These are phyloP conservation scores for Perdita meconis DNA, from an alignment of 2,888 invertebrate species.

Conservation along the genomic window DNA sequence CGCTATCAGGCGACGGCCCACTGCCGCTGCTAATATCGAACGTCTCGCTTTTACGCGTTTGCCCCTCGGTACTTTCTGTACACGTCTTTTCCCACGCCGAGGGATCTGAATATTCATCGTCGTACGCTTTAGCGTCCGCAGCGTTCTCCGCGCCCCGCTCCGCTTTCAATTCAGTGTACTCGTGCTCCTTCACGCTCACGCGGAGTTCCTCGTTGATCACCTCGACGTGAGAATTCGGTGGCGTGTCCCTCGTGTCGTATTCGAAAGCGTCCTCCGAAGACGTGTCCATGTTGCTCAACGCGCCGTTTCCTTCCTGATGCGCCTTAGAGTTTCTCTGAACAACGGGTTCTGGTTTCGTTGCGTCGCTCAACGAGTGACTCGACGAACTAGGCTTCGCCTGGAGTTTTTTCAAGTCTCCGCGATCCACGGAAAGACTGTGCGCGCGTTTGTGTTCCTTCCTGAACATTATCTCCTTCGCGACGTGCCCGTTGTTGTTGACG, in stretches of 20 bases:
- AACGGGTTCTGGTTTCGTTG: constrained; percentile 59
- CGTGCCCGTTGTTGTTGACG: constrained; percentile 50
- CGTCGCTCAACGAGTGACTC: constrained; percentile 79
- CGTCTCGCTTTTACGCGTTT: constrained; percentile 81
- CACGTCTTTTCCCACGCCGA: constrained; percentile 80
- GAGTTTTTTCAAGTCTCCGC: constrained; percentile 74
- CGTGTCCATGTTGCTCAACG: constrained; percentile 75
- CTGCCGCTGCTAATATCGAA: constrained; percentile 82
- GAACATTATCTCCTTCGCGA: constrained; percentile 72
- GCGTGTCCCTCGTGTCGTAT: constrained; percentile 79
- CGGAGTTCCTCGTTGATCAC: constrained; percentile 74
- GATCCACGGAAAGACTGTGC: constrained; percentile 84
- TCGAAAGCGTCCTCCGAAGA: constrained; percentile 78
- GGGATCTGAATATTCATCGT: constrained; percentile 79
- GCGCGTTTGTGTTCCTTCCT: constrained; percentile 84
- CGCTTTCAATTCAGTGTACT: constrained; percentile 72
- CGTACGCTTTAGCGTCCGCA: constrained; percentile 62
- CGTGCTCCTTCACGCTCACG: constrained; percentile 72
- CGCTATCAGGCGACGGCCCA: constrained; percentile 78
- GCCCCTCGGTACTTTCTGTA: constrained; percentile 78
- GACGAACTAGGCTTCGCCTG: constrained; percentile 77
- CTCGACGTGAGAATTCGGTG: constrained; percentile 82
- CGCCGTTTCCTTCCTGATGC: constrained; percentile 57
- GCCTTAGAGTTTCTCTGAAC: constrained; percentile 52
- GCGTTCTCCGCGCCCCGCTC: constrained; percentile 41